A percentile compares a stretch with the other conserved stretches of the same genome.
These are phyloP conservation scores for Spea multiplicata DNA, from an alignment of 2,113 vertebrate genomes.

Conservation along the genomic window DNA sequence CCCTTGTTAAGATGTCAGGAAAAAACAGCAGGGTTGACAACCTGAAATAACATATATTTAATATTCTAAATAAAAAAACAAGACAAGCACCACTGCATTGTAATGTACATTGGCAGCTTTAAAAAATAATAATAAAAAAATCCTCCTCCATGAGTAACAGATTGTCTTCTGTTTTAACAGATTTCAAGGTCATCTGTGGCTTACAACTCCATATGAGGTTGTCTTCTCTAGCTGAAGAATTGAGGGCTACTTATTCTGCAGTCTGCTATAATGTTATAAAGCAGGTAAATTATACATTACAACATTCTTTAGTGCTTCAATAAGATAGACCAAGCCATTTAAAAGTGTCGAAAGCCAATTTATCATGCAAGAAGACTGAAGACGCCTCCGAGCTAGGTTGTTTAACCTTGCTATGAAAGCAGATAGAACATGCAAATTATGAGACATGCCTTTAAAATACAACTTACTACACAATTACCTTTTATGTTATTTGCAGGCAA, in stretches of 20 bases:
- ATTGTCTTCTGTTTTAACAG: too few species aligned
- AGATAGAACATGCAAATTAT: neutral
- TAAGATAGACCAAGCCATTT: constrained; percentile 6
- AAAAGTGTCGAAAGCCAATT: constrained; percentile 4
- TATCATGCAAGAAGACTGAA: neutral
- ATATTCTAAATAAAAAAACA: too few species aligned
- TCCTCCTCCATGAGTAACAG: too few species aligned
- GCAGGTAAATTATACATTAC: constrained; percentile 24
- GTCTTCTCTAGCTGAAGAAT: neutral
- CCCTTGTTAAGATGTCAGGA: too few species aligned
- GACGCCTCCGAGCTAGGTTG: neutral
- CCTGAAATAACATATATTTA: too few species aligned
- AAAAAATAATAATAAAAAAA: too few species aligned
- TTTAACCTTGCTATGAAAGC: constrained; percentile 1
- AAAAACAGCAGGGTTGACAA: too few species aligned
- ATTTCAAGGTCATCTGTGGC: too few species aligned
- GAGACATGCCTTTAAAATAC: neutral
- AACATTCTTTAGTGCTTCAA: constrained; percentile 3
- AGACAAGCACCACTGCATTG: too few species aligned
- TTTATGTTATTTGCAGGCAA: constrained; percentile 16
- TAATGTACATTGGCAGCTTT: too few species aligned
- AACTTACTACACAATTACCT: constrained; percentile 7
- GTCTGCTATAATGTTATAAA: neutral
- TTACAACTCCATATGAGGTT: neutral
- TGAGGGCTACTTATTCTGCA: neutral